Evolutionary conservation across 1,140 invertebrate genomes (phyloP).

Genomic region (Drosophila littoralis): DNA sequence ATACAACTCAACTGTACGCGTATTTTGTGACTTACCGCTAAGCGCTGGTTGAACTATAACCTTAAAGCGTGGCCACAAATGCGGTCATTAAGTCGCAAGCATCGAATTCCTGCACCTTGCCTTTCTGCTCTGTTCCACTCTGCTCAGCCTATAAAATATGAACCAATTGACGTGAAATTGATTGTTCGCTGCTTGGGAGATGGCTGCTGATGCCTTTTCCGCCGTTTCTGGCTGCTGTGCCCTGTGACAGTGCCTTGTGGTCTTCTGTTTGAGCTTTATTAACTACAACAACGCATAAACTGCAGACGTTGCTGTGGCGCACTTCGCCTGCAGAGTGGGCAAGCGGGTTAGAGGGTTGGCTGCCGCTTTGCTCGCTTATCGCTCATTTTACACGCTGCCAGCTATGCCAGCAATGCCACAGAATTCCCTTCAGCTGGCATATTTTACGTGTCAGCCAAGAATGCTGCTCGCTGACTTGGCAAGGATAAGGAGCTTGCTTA

Average conservation of each 20-base stretch:
- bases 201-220: constrained; percentile 11
- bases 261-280: constrained; percentile 69
- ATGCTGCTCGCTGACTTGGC: constrained; percentile 39
- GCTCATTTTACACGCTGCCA: constrained; percentile 79
- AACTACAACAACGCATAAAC: constrained; percentile 69
- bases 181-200: constrained; percentile 53
- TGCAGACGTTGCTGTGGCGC: constrained; percentile 52
- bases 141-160: constrained; percentile 77
- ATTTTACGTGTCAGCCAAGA: constrained; percentile 71
- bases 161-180: constrained; percentile 81
- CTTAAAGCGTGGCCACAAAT: constrained; percentile 56
- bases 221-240: constrained; percentile 11
- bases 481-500: constrained; percentile 61
- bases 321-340: background rate
- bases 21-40: constrained; percentile 23
- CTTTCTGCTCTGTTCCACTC: background rate
- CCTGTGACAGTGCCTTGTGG: constrained; percentile 43
- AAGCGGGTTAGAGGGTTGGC: background rate
- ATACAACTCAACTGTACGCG: constrained; percentile 22
- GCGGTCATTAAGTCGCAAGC: constrained; percentile 42
- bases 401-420: constrained; percentile 73
- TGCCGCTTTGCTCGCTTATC: constrained; percentile 58
- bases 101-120: constrained; percentile 20
- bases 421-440: constrained; percentile 73
- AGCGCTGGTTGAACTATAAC: constrained; percentile 55